These are phyloP conservation scores for Staurois parvus DNA, from an alignment of 2,797 vertebrate species.

Conservation along the genomic window DNA sequence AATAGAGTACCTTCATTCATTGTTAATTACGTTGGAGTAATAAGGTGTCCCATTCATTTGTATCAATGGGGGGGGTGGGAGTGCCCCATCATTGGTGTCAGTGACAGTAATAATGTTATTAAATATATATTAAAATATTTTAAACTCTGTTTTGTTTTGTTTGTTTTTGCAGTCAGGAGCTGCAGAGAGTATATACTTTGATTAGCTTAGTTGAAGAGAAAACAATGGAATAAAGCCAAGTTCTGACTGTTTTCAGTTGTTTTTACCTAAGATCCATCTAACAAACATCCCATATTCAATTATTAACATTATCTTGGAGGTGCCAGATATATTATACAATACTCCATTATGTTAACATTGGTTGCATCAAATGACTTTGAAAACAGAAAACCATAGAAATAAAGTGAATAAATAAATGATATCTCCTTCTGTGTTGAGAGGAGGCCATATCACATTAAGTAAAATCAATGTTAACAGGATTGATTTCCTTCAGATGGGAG, in stretches of 20 bases:
- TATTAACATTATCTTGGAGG: conserved; percentile 78
- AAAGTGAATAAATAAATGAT: conserved; percentile 74
- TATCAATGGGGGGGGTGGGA: no score
- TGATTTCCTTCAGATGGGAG: conserved; percentile 81
- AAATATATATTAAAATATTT: conserved; percentile 11
- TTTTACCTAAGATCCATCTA: conserved; percentile 70
- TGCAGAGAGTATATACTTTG: neutral
- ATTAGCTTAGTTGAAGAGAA: conserved; percentile 7
- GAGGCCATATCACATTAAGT: conserved; percentile 86
- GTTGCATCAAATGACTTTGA: conserved; percentile 75
- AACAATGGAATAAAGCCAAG: conserved; percentile 14
- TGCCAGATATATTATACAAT: conserved; percentile 85
- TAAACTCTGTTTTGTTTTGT: no score
- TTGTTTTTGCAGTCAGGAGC: neutral
- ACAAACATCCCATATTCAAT: conserved; percentile 76
- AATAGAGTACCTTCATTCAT: no score
- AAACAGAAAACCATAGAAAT: conserved; percentile 66
- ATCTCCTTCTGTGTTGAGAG: conserved; percentile 79
- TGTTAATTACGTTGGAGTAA: no score
- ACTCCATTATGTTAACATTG: conserved; percentile 75
- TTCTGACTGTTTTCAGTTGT: conserved; percentile 40
- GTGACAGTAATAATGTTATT: neutral
- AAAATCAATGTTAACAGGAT: conserved; percentile 89
- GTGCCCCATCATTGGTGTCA: no score
- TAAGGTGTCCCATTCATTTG: no score